These are phyloP conservation scores for Gambusia affinis DNA, from an alignment of 2,113 vertebrate species.

Conservation along the genomic window DNA sequence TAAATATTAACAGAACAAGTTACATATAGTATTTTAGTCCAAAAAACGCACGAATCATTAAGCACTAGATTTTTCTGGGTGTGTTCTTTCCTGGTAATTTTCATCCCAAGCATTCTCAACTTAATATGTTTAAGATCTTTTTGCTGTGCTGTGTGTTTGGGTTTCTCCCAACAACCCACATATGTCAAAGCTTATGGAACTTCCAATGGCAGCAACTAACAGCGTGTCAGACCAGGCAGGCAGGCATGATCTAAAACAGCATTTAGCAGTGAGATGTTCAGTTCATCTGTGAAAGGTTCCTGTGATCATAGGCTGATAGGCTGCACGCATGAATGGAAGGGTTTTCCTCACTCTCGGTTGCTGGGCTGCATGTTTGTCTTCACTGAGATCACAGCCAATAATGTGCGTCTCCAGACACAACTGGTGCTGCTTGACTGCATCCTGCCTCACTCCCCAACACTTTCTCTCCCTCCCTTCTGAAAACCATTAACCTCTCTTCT, in stretches of 20 bases:
- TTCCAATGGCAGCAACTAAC: slow-evolving; percentile 63
- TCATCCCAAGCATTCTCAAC: slow-evolving; percentile 16
- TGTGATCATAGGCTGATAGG: slow-evolving; percentile 12
- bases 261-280: slow-evolving; percentile 6
- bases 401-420: slow-evolving; percentile 41
- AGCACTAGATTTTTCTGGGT: not conserved
- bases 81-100: not conserved
- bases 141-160: slow-evolving; percentile 61
- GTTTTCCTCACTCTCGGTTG: slow-evolving; percentile 80
- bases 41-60: not conserved
- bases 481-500: slow-evolving; percentile 63
- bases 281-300: slow-evolving; percentile 16
- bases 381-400: slow-evolving; percentile 48
- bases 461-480: slow-evolving; percentile 31
- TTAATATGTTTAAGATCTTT: slow-evolving; percentile 37
- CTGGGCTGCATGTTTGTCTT: slow-evolving; percentile 67
- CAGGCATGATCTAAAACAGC: slow-evolving; percentile 55
- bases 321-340: slow-evolving; percentile 42
- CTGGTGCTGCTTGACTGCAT: slow-evolving; percentile 70
- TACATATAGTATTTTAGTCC: not conserved
- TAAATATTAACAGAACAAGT: not conserved
- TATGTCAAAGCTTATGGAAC: slow-evolving; percentile 80
- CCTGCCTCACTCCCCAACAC: slow-evolving; percentile 58
- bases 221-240: slow-evolving; percentile 35
- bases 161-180: slow-evolving; percentile 53